Conservation (phyloP, 35 echinoderm and acorn worm species). For the Anneissia japonica region DNA sequence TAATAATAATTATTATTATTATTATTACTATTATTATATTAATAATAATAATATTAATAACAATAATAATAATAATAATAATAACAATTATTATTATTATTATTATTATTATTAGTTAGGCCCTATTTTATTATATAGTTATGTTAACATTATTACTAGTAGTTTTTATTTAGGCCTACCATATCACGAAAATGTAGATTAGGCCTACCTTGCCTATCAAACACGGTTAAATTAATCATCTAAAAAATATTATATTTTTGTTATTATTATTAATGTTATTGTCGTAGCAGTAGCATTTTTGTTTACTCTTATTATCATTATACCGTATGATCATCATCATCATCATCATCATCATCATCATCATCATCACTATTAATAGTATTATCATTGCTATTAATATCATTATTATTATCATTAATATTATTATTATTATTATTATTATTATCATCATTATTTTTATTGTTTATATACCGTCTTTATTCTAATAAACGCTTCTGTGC, state of each 20-base stretch:
- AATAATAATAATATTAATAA: background rate
- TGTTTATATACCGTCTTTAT: no score
- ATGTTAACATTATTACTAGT: background rate
- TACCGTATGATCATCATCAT: background rate
- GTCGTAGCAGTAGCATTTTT: background rate
- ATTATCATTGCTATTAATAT: background rate
- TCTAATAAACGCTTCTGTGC: no score
- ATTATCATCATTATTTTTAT: no score
- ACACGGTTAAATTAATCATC: background rate
- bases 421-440: no score
- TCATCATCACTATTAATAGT: background rate
- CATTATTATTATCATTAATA: no score
- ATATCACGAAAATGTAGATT: background rate
- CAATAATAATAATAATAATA: background rate
- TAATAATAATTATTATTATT: background rate
- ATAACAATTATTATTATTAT: background rate
- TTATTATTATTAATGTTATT: constrained; percentile 5
- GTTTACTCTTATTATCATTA: no score
- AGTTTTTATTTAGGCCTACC: background rate
- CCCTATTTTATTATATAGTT: background rate
- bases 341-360: constrained; percentile 1
- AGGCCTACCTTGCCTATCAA: background rate
- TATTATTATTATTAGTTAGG: background rate
- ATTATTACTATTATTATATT: background rate
- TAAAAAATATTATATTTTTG: background rate